Percentiles rank a stretch among this genome's conserved stretches.
Evolutionary conservation across 2,888 invertebrate genomes (phyloP).

Genomic region (Cerceris ruficornis): DNA sequence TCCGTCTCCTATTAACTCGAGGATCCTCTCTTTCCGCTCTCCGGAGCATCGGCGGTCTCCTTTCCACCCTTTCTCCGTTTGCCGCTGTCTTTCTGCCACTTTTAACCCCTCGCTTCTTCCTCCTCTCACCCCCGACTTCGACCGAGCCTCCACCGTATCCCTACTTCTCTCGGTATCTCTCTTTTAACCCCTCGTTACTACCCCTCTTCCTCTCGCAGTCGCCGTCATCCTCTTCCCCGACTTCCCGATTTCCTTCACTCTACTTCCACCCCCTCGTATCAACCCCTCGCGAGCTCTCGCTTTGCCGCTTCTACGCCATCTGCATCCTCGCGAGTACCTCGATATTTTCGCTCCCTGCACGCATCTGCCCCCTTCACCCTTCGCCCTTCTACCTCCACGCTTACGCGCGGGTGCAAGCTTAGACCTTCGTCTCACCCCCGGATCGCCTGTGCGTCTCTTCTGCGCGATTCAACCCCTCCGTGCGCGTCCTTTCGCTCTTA

Average conservation of each 20-base stretch:
- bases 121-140: not conserved
- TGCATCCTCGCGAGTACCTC: slow-evolving; percentile 47
- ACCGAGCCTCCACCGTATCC: not conserved
- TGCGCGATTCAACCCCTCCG: too few species aligned
- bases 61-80: slow-evolving; percentile 25
- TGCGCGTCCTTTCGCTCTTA: too few species aligned
- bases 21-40: too few species aligned
- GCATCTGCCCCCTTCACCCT: not conserved
- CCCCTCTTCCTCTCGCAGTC: not conserved
- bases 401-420: not conserved
- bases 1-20: too few species aligned
- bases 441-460: not conserved
- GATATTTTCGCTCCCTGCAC: slow-evolving; percentile 30
- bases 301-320: slow-evolving; percentile 57
- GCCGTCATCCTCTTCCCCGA: slow-evolving; percentile 11
- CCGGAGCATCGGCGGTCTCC: slow-evolving; percentile 3
- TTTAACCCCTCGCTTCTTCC: not conserved
- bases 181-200: slow-evolving; percentile 38
- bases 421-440: not conserved
- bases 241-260: not conserved
- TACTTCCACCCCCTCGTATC: slow-evolving; percentile 14
- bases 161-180: slow-evolving; percentile 6
- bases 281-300: slow-evolving; percentile 34
- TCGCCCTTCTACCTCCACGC: not conserved
- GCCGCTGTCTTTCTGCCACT: slow-evolving; percentile 15